Conservation (phyloP, 2,797 vertebrate genomes). For the Acanthornis magna region DNA sequence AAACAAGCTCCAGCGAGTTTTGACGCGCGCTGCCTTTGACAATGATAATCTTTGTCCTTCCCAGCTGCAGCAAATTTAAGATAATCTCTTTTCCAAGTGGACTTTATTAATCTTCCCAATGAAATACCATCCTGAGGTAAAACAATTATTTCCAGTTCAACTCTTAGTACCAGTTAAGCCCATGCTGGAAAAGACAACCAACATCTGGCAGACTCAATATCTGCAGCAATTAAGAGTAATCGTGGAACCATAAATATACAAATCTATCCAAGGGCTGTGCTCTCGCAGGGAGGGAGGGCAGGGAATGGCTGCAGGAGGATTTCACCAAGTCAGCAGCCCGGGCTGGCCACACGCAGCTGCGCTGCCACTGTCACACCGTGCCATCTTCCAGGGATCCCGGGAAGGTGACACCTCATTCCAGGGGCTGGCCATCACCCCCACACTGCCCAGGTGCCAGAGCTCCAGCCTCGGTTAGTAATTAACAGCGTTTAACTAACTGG, state of each 20-base stretch:
- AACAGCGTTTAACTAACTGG: too few species aligned
- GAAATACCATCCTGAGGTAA: constrained; percentile 61
- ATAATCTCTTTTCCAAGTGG: constrained; percentile 63
- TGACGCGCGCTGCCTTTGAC: constrained; percentile 27
- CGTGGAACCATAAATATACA: constrained; percentile 37
- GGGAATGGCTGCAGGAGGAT: background rate
- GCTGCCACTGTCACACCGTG: background rate
- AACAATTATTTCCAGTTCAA: constrained; percentile 65
- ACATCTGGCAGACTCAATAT: constrained; percentile 42
- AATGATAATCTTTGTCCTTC: constrained; percentile 61
- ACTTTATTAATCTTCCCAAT: constrained; percentile 66
- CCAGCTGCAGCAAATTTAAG: constrained; percentile 68
- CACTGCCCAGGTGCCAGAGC: accelerated
- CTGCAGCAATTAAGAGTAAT: constrained; percentile 31
- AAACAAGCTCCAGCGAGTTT: constrained; percentile 13
- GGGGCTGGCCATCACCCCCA: background rate
- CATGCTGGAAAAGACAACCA: background rate
- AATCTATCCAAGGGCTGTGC: background rate
- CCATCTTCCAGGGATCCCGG: background rate
- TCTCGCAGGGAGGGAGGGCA: background rate
- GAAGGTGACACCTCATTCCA: background rate
- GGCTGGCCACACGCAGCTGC: background rate
- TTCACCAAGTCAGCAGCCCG: background rate
- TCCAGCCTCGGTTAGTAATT: too few species aligned
- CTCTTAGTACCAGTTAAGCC: constrained; percentile 19